These are phyloP conservation scores for Coregonus suidteri DNA, from an alignment of 2,797 vertebrate genomes.

Conservation along the genomic window DNA sequence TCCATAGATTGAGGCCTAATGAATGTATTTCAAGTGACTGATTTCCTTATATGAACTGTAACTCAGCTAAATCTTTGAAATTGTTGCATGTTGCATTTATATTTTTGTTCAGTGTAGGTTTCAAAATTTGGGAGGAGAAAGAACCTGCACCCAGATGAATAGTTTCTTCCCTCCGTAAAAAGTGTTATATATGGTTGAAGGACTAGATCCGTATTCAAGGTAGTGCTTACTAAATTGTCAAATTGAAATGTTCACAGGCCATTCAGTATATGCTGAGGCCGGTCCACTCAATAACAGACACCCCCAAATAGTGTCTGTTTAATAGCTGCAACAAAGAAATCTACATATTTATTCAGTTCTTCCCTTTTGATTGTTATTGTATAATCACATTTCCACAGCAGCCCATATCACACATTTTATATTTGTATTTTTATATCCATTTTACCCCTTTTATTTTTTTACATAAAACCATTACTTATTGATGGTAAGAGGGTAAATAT, in stretches of 20 bases:
- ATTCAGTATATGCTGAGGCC: neutral
- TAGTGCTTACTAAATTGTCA: neutral
- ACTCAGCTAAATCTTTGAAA: too few species aligned
- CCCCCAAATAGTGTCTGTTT: neutral
- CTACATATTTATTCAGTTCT: neutral
- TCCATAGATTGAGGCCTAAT: too few species aligned
- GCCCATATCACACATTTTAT: conserved; percentile 23
- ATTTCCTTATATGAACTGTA: too few species aligned
- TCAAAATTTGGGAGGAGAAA: neutral
- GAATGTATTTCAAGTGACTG: too few species aligned
- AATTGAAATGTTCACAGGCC: neutral
- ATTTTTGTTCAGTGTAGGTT: neutral
- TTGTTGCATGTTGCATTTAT: too few species aligned
- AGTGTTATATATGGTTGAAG: neutral
- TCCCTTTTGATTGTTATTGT: conserved; percentile 35
- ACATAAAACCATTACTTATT: conserved; percentile 37
- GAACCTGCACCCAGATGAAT: neutral
- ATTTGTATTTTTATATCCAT: conserved; percentile 10
- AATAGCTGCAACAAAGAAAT: conserved; percentile 24
- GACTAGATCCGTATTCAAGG: neutral
- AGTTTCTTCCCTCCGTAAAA: neutral
- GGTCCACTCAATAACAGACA: neutral
- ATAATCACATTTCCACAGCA: conserved; percentile 13
- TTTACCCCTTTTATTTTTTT: conserved; percentile 27
- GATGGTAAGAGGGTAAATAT: conserved; percentile 24